phyloP scores from a whole-genome alignment of 2,888 invertebrate species.

The Byasa hedistus region DNA sequence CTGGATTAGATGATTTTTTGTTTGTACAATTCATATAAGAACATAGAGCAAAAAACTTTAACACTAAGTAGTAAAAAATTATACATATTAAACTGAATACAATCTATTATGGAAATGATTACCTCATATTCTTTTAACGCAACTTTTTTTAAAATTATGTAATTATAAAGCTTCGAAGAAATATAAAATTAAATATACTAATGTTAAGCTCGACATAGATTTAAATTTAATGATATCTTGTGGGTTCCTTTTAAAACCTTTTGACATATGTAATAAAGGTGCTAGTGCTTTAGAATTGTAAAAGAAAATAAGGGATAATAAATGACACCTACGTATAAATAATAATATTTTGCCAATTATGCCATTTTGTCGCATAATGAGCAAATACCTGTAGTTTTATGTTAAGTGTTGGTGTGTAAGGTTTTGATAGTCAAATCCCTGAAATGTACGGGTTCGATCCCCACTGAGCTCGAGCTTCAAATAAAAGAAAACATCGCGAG shows the following conservation, averaged over 20 bases:
- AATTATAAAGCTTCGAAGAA: neutral
- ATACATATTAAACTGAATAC: neutral
- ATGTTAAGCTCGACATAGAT: neutral
- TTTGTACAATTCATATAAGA: neutral
- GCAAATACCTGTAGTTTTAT: conserved; percentile 66
- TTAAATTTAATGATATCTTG: neutral
- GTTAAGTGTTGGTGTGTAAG: conserved; percentile 39
- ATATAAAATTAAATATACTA: neutral
- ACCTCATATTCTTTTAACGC: neutral
- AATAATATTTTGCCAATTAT: conserved; percentile 72
- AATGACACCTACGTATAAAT: conserved; percentile 73
- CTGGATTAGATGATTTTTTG: neutral
- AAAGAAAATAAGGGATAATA: conserved; percentile 42
- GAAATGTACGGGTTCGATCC: no score
- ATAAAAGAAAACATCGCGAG: no score
- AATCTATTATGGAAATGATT: neutral
- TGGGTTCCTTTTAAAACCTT: neutral
- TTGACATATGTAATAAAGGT: conserved; percentile 8
- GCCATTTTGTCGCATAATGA: conserved; percentile 74
- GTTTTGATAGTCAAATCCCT: conserved; percentile 14
- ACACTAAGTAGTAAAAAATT: neutral
- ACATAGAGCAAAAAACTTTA: neutral
- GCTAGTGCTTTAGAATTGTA: conserved; percentile 14
- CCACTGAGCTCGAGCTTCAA: no score
- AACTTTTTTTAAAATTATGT: neutral